These are phyloP conservation scores for Vidua chalybeata DNA, from an alignment of 2,113 vertebrate species.

Conservation along the genomic window DNA sequence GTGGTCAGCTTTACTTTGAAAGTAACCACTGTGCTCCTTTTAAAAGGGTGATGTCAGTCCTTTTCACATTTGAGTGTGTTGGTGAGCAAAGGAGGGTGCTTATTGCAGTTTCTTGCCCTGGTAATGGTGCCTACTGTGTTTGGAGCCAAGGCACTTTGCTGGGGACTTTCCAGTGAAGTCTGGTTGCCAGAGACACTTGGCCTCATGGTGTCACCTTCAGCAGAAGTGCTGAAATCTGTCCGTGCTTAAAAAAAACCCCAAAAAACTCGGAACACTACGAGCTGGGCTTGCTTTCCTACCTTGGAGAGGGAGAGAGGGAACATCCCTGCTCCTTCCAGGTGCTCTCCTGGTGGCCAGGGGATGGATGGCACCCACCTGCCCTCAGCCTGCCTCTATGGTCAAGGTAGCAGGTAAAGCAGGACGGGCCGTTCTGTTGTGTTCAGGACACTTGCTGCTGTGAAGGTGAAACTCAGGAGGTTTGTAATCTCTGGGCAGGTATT, in stretches of 20 bases:
- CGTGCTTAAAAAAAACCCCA: neutral
- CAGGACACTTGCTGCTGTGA: neutral
- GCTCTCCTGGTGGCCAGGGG: neutral
- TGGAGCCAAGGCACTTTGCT: neutral
- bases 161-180: neutral
- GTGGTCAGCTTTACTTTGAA: slow-evolving; percentile 27
- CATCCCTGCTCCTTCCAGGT: neutral
- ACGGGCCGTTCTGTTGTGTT: fast-evolving
- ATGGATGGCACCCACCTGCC: neutral
- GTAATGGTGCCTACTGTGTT: neutral
- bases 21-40: slow-evolving; percentile 10
- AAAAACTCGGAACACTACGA: fast-evolving
- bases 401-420: neutral
- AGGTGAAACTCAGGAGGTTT: neutral
- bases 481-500: neutral
- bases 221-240: neutral
- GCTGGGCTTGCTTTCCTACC: neutral
- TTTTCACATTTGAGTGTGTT: neutral
- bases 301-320: neutral
- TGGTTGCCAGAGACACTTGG: neutral
- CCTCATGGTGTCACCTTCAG: neutral
- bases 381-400: neutral
- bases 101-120: neutral
- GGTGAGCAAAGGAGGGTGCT: neutral
- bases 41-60: slow-evolving; percentile 8